Percentiles rank a stretch among this genome's conserved stretches.
These are phyloP conservation scores for Lepilemur septentrionalis DNA, from an alignment of 2,797 vertebrate species.

Conservation along the genomic window DNA sequence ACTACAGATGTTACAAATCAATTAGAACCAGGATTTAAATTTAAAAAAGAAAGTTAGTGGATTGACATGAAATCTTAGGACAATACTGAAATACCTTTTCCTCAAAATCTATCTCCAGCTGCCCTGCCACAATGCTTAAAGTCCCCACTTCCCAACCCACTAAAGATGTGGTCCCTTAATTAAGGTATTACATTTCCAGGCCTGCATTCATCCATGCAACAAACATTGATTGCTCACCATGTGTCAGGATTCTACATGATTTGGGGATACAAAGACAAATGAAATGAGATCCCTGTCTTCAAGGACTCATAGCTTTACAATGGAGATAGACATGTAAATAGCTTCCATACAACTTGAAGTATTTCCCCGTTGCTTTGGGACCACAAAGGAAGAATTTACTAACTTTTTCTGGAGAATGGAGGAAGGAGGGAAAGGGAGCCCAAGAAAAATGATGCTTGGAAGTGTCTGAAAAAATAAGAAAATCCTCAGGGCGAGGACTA, in stretches of 20 bases:
- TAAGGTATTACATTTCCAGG: constrained; percentile 63
- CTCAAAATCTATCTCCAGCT: constrained; percentile 27
- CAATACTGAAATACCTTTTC: constrained; percentile 38
- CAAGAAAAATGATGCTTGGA: not conserved
- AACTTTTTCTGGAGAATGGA: not conserved
- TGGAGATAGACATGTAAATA: not conserved
- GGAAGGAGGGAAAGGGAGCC: not conserved
- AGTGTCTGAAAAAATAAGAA: not conserved
- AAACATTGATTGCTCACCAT: constrained; percentile 40
- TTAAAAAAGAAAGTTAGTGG: not conserved
- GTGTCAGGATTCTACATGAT: constrained; percentile 43
- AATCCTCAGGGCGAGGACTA: not conserved
- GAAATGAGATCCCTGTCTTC: constrained; percentile 18
- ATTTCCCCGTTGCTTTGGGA: not conserved
- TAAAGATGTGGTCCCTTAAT: constrained; percentile 43
- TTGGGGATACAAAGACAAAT: constrained; percentile 5
- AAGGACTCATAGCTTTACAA: not conserved
- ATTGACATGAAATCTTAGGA: not conserved
- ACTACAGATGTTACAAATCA: not conserved
- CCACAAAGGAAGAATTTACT: not conserved
- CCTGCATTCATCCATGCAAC: constrained; percentile 19
- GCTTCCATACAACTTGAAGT: not conserved
- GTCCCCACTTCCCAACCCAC: not conserved
- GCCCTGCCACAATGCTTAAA: not conserved
- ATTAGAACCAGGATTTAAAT: constrained; percentile 25